Base-by-base conservation (phyloP, 2,797 vertebrate genomes). In the Peromyscus nudipes region DNA sequence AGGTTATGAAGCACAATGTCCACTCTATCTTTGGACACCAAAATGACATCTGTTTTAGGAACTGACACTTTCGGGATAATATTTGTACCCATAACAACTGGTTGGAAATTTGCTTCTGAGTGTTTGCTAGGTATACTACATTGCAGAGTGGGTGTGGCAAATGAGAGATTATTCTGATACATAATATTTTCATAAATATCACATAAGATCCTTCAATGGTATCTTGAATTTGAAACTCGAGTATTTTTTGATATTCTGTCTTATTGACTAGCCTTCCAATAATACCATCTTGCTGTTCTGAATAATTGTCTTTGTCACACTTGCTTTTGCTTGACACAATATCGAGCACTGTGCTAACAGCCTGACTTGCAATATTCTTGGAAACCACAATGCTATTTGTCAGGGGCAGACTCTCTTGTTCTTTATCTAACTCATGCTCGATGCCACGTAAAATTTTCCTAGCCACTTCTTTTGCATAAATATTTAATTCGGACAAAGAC, bases 401-500 rank as follows among this genome's bases (percentile, higher is more conserved):
- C 46, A 94, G 34, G 17, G 92, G 64, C 73, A 84, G 71, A 86
- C 29, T 91, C 77, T 93, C 83, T 21, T 21, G 92, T 81, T 96
- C 96, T 90, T 95, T 98, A 87, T 98, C 96, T 62, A 98, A 95
- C 43, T 97, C 95, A 37, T 92, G 49, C 82, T 98, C 98, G 87
- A 98, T 95, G 21, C 83, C 91, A 86, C 97, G 96, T 91, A 98
- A 96, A 87, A 98, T 96, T 87, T 94, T 97, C 37, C 76, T 96
- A 64, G 98, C 96, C 52, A 98, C 96, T 96, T 98, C 96, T 52
- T 79, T 97, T 57, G 98, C 97, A 37, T 98, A 97, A 37, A 37
- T 94, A 73, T 96, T 97, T 92, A 98, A 92, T 93, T 97, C 97
- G 52, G 91, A 79, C 19, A 97, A 57, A 92, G 96, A 55, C 1